Evolutionary conservation across 2,888 invertebrate species (phyloP), one percentile per base, ranked within the genome.

Genomic region (Hofmannophila pseudospretella): DNA sequence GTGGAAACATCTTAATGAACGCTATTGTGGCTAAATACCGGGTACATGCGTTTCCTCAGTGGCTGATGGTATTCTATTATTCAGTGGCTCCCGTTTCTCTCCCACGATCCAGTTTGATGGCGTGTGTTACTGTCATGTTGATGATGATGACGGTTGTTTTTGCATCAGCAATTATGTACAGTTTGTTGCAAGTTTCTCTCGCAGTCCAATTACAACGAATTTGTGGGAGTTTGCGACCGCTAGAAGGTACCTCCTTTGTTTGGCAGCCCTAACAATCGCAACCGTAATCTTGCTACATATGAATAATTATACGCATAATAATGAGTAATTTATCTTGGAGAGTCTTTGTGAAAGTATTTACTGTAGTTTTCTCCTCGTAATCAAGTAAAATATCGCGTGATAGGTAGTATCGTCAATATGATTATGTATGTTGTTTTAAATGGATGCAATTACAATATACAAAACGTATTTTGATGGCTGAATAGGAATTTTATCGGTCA

Each of bases 121-220:
- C 74, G 77, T 80, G 76, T 80, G 70, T 69, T 80, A 75, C 74
- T 73, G 73, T 69, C 71, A 64, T 62, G 72, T 63, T 70, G 73
- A 72, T 77, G 77, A 78, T 79, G 80, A 70, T 69, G 74, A 66
- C 63, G 69, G 65, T 67, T 66, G 75, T 80, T 84, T 84, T 81
- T 80, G 78, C 82, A 78, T 81, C 70, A 76, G 70, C 75, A 78
- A 82, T 84, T 85, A 82, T 78, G 69, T 74, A 75, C 79, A 77
- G 79, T 79, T 78, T 67, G 67, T 68, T 67, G 68, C 59, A 63
- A 68, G 73, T 78, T 77, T 84, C 80, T 81, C 82, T 70, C 66
- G 63, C 61, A 69, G 67, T 66, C 74, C 72, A 80, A 79, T 84
- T 79, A 64, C 66, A 66, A 64, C 66, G 67, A 78, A 70, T 77